Base-by-base conservation (phyloP, 2,797 vertebrate genomes). In the Perodicticus potto region DNA sequence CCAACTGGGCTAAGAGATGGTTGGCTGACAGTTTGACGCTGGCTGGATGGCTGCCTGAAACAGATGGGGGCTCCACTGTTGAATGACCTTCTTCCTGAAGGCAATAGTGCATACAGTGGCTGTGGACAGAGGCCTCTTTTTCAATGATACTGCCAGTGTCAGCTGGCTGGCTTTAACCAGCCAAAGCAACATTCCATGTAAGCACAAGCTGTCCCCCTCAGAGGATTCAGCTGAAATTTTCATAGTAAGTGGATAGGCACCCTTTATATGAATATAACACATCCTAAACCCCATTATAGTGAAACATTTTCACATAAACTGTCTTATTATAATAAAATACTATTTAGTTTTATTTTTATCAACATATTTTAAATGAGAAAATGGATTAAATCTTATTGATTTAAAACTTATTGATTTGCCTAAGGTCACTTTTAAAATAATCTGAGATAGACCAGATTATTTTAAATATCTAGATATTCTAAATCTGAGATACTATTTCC, bases 11-110 rank as follows among this genome's bases (percentile, higher is more conserved):
- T 78, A 84, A 40, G 37, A 96, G 76, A 76, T 86, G 84, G 59
- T 95, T 86, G 19, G 59, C 67, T 93, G 86, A 96, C 81, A 96
- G 84, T 89, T 87, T 95, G 86, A 84, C 82, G 74, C 57, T 86
- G 84, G n/a, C 76, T 97, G 96, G 96, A 91, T 93, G 69, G n/a
- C 69, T 87, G 82, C 74, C 67, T n/a, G 78, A 89, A 92, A 73
- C 97, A 98, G 97, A 98, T 95, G 97, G 96, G 65, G 59, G 70
- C 40, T 82, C 82, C 37, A 61, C 40, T 93, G 85, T 29, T 83
- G 19, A 67, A 86, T 92, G 94, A 82, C 87, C 74, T 93, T 92
- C 83, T 93, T 97, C 86, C 86, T n/a, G 2, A 83, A 96, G 92
- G 96, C 37, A 0, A 65, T 29, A 59, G 70, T 89, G 22, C 69